Evolutionary conservation across 92 coral and sea anemone species (phyloP), one percentile per base, ranked within the genome.

Genomic region (Phenganax subtilis): DNA sequence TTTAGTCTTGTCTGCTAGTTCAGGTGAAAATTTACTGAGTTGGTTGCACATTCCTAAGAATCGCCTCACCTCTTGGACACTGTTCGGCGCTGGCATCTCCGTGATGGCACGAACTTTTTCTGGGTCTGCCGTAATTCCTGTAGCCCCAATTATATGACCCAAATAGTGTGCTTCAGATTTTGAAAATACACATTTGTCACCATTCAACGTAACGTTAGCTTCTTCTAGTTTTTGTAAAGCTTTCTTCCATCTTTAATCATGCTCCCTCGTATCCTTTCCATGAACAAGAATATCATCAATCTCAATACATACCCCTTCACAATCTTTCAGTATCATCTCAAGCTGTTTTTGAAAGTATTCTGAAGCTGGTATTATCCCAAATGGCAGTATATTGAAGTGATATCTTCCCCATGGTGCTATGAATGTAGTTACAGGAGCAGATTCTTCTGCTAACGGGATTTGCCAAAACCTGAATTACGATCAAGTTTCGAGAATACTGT

Each of bases 11-110:
- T 55, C 67, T 27, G 81, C 67, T 10, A 75, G 25, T 30, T 75
- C 59, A 1, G 47, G 47, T 37, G 47, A 37, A 37, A 37, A 37
- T 71, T 79, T 85, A 11, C 85, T 83, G n/a, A 80, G 71, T 51
- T 85, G 88, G 59, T 85, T 88, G 11, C 68, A 80, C 89, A 85
- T 88, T 55, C 89, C 88, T 9, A 90, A 86, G 84, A 85, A 88
- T 80, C 87, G 47, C 80, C 87, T 56, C 51, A 85, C 62, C 76
- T 88, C 89, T 8, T 52, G 54, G 29, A 81, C 71, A 67, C 85
- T 83, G 0, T 12, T 27, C 7, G 91, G 87, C 74, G 75, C 83
- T 51, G n/a, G 47, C 89, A 88, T 85, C 12, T 88, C 80, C 3
- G 60, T 75, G 9, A 88, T 74, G 11, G 89, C 91, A 28, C 17